Percentiles rank a stretch among this genome's conserved stretches.
Evolutionary conservation across 1,140 invertebrate species (phyloP).

Genomic region (Delia radicum): DNA sequence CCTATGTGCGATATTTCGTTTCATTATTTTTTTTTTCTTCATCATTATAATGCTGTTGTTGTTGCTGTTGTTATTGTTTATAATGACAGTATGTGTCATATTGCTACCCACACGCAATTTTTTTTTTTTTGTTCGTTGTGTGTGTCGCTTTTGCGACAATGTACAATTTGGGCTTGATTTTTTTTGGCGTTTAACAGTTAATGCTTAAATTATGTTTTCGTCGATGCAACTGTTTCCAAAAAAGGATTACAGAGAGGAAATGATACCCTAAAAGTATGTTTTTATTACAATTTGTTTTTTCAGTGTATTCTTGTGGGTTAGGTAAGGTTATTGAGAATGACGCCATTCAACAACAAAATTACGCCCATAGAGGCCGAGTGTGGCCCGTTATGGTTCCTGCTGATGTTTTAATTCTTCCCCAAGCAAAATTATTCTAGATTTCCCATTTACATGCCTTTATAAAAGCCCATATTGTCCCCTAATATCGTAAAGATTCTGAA

Average conservation of each 20-base stretch:
- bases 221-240: not conserved
- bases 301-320: not conserved
- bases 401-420: no score
- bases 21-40: not conserved
- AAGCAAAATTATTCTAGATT: no score
- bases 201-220: not conserved
- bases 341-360: no score
- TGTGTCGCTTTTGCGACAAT: not conserved
- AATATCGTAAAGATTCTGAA: no score
- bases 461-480: no score
- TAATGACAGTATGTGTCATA: slow-evolving; percentile 21
- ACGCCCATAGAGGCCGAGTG: no score
- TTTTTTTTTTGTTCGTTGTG: not conserved
- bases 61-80: slow-evolving; percentile 11
- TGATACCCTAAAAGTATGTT: no score
- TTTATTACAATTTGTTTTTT: no score
- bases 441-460: no score
- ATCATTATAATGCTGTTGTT: not conserved
- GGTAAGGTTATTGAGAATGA: no score
- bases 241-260: not conserved
- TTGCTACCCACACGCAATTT: slow-evolving; percentile 14
- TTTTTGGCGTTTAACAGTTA: not conserved
- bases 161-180: not conserved
- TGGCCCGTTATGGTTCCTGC: no score
- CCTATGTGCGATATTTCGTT: not conserved